Conservation (phyloP, 2,113 vertebrate genomes). For the Amblyopsis rosae region DNA sequence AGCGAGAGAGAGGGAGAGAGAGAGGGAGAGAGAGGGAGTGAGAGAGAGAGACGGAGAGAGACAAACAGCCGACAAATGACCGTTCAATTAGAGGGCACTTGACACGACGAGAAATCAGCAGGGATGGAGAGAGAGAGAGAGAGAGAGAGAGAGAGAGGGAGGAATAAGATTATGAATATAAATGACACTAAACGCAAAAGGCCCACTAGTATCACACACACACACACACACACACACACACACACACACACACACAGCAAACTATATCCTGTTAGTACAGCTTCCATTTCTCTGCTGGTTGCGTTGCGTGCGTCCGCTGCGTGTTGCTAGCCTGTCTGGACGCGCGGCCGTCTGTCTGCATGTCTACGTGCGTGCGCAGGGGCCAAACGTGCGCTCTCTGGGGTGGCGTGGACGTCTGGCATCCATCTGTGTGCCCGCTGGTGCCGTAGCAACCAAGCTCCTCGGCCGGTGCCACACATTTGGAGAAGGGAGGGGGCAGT, state of each 20-base stretch:
- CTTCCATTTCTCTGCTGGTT: neutral
- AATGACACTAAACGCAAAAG: slow-evolving; percentile 35
- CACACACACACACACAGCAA: slow-evolving; percentile 4
- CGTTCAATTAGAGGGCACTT: slow-evolving; percentile 71
- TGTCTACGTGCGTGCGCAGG: neutral
- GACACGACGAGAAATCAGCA: slow-evolving; percentile 31
- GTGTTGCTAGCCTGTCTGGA: neutral
- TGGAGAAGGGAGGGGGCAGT: slow-evolving; percentile 33
- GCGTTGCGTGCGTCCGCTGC: neutral
- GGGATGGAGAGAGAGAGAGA: slow-evolving; percentile 16
- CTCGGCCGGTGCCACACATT: slow-evolving; percentile 66
- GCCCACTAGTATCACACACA: neutral
- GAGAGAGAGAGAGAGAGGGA: slow-evolving; percentile 19
- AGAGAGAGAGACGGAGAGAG: slow-evolving; percentile 35
- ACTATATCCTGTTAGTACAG: neutral
- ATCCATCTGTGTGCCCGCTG: slow-evolving; percentile 74
- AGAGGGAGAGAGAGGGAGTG: neutral
- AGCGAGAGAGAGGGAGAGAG: slow-evolving; percentile 14
- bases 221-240: neutral
- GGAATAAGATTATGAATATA: slow-evolving; percentile 43
- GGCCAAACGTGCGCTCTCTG: slow-evolving; percentile 53
- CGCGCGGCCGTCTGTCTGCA: neutral
- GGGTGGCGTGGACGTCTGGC: slow-evolving; percentile 59
- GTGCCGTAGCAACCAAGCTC: slow-evolving; percentile 73
- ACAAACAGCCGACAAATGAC: slow-evolving; percentile 65